Percentiles rank a stretch among this genome's conserved stretches.
phyloP scores from a whole-genome alignment of 1,140 invertebrate genomes.

The Microplitis demolitor region DNA sequence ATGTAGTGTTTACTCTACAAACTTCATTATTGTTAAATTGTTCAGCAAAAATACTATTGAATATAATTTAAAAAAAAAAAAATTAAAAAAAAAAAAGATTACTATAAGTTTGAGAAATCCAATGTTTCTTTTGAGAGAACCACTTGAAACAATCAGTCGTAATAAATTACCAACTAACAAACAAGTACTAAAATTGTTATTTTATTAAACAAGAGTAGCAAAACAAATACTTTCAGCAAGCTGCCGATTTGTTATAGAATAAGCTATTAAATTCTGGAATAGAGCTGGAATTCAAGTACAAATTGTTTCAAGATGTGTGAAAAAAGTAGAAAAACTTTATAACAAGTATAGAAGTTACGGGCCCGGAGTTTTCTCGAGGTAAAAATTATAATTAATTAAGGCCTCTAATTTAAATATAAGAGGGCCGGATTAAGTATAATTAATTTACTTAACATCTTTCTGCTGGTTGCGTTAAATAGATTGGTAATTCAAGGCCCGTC shows the following conservation, averaged over 20 bases:
- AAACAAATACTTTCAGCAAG: conserved; percentile 12
- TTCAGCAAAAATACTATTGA: no score
- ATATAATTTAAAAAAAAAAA: not conserved
- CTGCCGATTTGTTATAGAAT: not conserved
- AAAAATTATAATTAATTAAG: no score
- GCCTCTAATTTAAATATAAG: no score
- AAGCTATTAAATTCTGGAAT: conserved; percentile 14
- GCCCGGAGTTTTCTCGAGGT: no score
- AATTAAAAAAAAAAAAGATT: conserved; percentile 10
- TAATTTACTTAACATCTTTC: no score
- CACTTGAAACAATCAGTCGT: conserved; percentile 11
- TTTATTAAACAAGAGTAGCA: conserved; percentile 16
- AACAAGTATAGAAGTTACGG: not conserved
- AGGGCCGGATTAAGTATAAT: no score
- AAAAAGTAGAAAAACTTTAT: conserved; percentile 17
- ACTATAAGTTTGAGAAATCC: conserved; percentile 14
- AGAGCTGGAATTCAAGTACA: conserved; percentile 7
- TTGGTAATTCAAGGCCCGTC: no score
- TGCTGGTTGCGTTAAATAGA: no score
- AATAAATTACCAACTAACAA: conserved; percentile 22
- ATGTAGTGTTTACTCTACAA: no score
- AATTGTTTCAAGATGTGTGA: conserved; percentile 2
- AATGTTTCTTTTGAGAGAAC: conserved; percentile 14
- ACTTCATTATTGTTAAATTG: no score
- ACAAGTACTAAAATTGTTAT: conserved; percentile 17